Base-by-base conservation (phyloP, 2,113 vertebrate genomes). In the Balaeniceps rex region DNA sequence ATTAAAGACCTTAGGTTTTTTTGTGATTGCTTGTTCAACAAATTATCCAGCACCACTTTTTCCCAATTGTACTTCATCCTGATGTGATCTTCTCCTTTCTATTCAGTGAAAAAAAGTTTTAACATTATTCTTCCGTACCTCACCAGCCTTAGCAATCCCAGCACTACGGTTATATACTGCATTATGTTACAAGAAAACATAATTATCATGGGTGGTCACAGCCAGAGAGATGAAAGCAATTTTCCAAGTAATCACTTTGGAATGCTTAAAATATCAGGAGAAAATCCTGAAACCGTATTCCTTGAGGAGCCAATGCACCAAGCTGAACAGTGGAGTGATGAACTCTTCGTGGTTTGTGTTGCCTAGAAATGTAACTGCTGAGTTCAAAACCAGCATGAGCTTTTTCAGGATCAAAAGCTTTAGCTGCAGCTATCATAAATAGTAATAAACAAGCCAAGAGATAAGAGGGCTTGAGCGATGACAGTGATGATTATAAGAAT, bases 381-480 rank as follows among this genome's bases (percentile, higher is more conserved):
- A 94, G 65, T 82, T 93, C 78, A 91, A 88, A 95, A 74, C 3
- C 68, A 80, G 61, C 38, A 80, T 8, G 38, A 70, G 66, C 44
- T 55, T 95, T 94, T 84, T 52, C 78, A 69, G 81, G 77, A 95
- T 91, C 61, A 93, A 94, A 93, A 93, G 84, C 69, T 85, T 94
- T 83, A 79, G 69, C 69, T 70, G 63, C 70, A 66, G 74, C 44
- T 85, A 28, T 28, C 78, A 44, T 65, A 87, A 87, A 83, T 16
- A 57, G 38, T 52, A 82, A 87, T 79, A 94, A 91, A 82, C 68
- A 94, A 90, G 84, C 15, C 70, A 88, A n/a, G 72, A 91, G 76
- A 84, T 75, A 87, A 69, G 61, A 76, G 28, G 10, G 58, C 85
- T 71, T 66, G 58, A 84, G 57, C 0, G 12, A 88, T 81, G 63